These are phyloP conservation scores for Perca fluviatilis DNA, from an alignment of 2,113 vertebrate genomes.

Conservation along the genomic window DNA sequence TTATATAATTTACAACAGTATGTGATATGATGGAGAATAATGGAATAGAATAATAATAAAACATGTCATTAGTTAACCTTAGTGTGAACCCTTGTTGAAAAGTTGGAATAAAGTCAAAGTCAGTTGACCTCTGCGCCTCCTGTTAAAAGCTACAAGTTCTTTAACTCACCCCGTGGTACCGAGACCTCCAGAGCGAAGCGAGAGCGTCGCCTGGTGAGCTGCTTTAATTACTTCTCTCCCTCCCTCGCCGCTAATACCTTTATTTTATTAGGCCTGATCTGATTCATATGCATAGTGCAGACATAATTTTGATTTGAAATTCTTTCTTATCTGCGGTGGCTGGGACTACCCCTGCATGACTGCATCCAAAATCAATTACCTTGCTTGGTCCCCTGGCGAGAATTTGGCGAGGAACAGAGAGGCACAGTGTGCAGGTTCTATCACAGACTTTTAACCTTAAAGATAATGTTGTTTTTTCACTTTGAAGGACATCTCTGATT, in stretches of 20 bases:
- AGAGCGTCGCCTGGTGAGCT: slow-evolving; percentile 63
- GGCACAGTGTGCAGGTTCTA: slow-evolving; percentile 46
- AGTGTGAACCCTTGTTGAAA: slow-evolving; percentile 31
- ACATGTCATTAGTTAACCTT: slow-evolving; percentile 15
- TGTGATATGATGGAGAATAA: not conserved
- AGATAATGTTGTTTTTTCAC: slow-evolving; percentile 63
- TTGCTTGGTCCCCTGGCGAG: slow-evolving; percentile 73
- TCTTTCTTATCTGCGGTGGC: slow-evolving; percentile 75
- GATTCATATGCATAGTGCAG: slow-evolving; percentile 79
- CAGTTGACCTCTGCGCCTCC: slow-evolving; percentile 55
- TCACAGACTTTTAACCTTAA: slow-evolving; percentile 77
- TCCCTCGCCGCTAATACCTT: slow-evolving; percentile 76
- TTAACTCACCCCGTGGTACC: slow-evolving; percentile 52
- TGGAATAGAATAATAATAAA: no score
- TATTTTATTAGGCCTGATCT: slow-evolving; percentile 81
- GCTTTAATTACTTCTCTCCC: slow-evolving; percentile 79
- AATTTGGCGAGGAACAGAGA: slow-evolving; percentile 54
- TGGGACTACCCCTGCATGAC: slow-evolving; percentile 75
- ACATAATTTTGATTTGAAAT: slow-evolving; percentile 79
- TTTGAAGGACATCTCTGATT: slow-evolving; percentile 73
- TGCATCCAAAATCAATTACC: slow-evolving; percentile 85
- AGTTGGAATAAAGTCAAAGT: slow-evolving; percentile 56
- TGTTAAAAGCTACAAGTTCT: slow-evolving; percentile 47
- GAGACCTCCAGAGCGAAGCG: slow-evolving; percentile 64
- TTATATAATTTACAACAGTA: slow-evolving; percentile 2